These are phyloP conservation scores for Otolemur garnettii DNA, from an alignment of 2,113 vertebrate genomes.

Conservation along the genomic window DNA sequence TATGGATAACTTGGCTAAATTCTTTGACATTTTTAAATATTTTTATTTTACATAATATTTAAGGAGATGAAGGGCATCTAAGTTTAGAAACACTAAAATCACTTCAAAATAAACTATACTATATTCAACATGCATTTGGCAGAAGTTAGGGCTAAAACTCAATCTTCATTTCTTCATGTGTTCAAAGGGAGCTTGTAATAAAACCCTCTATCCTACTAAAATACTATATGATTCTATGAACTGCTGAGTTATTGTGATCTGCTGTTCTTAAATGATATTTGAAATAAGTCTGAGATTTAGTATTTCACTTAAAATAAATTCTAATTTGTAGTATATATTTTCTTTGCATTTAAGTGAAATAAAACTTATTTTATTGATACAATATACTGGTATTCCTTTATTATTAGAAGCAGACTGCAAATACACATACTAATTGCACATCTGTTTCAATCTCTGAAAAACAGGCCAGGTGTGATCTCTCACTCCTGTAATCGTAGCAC, in stretches of 20 bases:
- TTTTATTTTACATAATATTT: background rate
- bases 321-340: background rate
- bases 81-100: background rate
- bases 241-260: background rate
- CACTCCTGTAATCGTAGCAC: too few species aligned
- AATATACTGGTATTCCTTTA: background rate
- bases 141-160: background rate
- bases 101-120: background rate
- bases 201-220: background rate
- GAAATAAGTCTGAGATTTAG: background rate
- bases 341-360: background rate
- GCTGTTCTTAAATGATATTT: background rate
- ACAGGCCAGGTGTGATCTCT: too few species aligned
- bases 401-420: background rate
- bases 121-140: background rate
- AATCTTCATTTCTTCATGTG: background rate
- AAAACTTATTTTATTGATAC: background rate
- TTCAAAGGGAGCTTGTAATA: background rate
- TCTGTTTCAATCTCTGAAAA: background rate
- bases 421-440: background rate
- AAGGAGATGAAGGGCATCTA: background rate
- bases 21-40: background rate
- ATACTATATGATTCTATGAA: background rate
- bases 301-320: background rate
- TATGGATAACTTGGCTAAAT: background rate